A percentile compares a stretch with the other conserved stretches of the same genome.
These are phyloP conservation scores for Agriopis leucophaearia DNA, from an alignment of 2,888 invertebrate species.

Conservation along the genomic window DNA sequence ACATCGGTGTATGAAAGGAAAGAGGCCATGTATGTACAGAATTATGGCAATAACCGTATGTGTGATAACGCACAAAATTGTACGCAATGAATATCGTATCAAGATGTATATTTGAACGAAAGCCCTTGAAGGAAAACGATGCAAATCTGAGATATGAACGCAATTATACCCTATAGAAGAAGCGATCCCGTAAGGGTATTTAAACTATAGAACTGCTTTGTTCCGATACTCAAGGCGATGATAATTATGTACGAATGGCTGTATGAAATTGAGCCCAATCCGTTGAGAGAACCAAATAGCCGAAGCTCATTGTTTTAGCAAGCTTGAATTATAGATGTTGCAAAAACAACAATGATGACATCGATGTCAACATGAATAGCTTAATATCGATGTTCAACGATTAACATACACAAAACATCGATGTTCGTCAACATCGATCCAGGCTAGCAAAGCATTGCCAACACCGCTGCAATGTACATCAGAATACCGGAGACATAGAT, in stretches of 20 bases:
- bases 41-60: conserved; percentile 54
- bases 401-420: too few relatives aligned
- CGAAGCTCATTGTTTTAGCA: too few relatives aligned
- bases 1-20: conserved; percentile 54
- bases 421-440: too few relatives aligned
- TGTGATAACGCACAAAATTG: conserved; percentile 46
- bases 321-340: too few relatives aligned
- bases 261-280: too few relatives aligned
- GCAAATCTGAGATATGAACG: conserved; percentile 19
- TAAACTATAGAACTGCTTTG: conserved; percentile 5
- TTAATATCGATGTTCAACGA: too few relatives aligned
- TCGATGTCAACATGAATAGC: too few relatives aligned
- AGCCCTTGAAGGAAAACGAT: conserved; percentile 22
- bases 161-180: conserved; percentile 6
- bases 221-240: background rate
- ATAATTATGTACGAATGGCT: background rate
- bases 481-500: too few relatives aligned
- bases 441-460: too few relatives aligned
- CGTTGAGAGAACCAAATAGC: too few relatives aligned
- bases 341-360: too few relatives aligned
- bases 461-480: too few relatives aligned
- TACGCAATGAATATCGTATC: conserved; percentile 39
- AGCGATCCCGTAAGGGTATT: conserved; percentile 7
- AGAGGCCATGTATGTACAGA: conserved; percentile 51
- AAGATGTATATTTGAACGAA: conserved; percentile 27